phyloP scores from a whole-genome alignment of 2,888 invertebrate species.

The Drosophila colorata region DNA sequence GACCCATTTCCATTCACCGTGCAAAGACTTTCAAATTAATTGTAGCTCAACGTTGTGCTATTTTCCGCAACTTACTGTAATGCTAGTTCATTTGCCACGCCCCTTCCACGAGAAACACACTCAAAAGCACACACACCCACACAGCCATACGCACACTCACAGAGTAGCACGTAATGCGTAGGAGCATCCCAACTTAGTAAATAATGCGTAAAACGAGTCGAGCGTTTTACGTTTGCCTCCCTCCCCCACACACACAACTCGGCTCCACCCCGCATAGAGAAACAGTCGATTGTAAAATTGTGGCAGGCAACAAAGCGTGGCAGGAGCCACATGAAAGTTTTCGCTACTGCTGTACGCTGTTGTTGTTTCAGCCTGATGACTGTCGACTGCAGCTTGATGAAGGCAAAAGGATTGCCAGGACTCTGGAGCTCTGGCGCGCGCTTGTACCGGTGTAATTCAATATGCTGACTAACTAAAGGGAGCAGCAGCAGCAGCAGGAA shows the following conservation, averaged over 20 bases:
- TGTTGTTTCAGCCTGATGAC: constrained; percentile 34
- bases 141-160: constrained; percentile 25
- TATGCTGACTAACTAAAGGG: constrained; percentile 55
- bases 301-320: constrained; percentile 62
- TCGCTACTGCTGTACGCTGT: constrained; percentile 17
- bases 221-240: constrained; percentile 67
- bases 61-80: constrained; percentile 69
- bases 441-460: constrained; percentile 62
- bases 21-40: constrained; percentile 69
- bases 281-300: constrained; percentile 79
- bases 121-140: constrained; percentile 11
- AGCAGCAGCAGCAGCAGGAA: not conserved
- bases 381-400: constrained; percentile 61
- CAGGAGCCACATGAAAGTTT: constrained; percentile 17
- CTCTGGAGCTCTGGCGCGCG: constrained; percentile 37
- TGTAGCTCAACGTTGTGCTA: constrained; percentile 71
- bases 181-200: constrained; percentile 70
- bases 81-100: constrained; percentile 74
- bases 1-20: constrained; percentile 31
- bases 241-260: not conserved
- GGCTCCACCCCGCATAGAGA: constrained; percentile 26
- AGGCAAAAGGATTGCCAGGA: constrained; percentile 61
- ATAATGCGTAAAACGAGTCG: constrained; percentile 80
- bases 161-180: constrained; percentile 34
- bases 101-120: constrained; percentile 14